A percentile compares a stretch with the other conserved stretches of the same genome.
These are phyloP conservation scores for Brenthis hecate DNA, from an alignment of 2,888 invertebrate genomes.

Conservation along the genomic window DNA sequence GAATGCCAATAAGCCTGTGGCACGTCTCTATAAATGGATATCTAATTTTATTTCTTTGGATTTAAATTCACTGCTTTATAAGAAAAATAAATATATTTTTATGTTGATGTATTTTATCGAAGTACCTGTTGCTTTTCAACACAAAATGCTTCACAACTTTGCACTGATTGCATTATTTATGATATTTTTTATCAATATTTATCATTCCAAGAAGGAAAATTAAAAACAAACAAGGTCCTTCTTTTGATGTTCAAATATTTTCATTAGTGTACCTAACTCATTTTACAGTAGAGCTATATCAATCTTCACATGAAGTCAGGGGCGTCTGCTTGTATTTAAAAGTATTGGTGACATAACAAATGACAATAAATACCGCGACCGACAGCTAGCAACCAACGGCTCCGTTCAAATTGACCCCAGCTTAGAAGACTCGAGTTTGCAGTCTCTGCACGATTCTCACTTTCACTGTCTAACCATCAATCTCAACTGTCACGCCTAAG, in stretches of 20 bases:
- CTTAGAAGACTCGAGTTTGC: constrained; percentile 51
- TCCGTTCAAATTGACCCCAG: constrained; percentile 45
- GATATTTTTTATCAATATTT: no score
- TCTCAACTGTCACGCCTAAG: constrained; percentile 60
- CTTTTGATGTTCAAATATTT: no score
- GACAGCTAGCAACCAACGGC: not conserved
- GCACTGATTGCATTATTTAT: no score
- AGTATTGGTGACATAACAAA: constrained; percentile 6
- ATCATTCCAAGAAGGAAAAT: no score
- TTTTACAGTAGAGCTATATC: no score
- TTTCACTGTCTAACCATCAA: constrained; percentile 67
- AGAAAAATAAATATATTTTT: not conserved
- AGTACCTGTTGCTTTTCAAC: not conserved
- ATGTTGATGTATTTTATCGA: not conserved
- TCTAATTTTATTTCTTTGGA: constrained; percentile 15
- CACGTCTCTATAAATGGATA: constrained; percentile 28
- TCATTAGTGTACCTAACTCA: no score
- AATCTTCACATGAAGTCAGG: no score
- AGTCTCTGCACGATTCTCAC: constrained; percentile 62
- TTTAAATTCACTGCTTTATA: constrained; percentile 12
- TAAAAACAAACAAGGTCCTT: no score
- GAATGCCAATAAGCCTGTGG: constrained; percentile 33
- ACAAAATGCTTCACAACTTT: not conserved
- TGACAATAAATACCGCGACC: constrained; percentile 6
- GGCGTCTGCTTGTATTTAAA: no score